Evolutionary conservation across 2,797 vertebrate species (phyloP), one percentile per base, ranked within the genome.

Genomic region (Emys orbicularis): DNA sequence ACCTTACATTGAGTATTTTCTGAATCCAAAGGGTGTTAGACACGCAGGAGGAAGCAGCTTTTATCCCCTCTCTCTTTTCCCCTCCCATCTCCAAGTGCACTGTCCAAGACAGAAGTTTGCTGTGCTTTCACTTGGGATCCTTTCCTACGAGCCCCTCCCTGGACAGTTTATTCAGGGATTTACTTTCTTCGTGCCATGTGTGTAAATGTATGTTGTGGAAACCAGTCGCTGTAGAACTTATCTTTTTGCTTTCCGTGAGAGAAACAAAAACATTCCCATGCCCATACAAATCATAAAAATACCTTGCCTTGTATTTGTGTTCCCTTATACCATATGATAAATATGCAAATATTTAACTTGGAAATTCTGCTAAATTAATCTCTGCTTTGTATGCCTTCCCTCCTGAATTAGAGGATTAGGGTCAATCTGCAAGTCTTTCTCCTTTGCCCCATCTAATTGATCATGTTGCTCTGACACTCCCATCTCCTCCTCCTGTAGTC

Each of bases 371-470:
- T 89, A 52, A 4, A 7, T 83, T 87, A 80, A 31, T 89, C 65
- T 85, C n/a, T 90, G 68, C 44, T 84, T 87, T 90, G 86, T 83
- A 68, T 82, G 44, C 76, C 44, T 83, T 95, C 79, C 84, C 52
- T 93, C 54, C 85, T 91, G 89, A 41, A 10, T 34, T 90, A 29
- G 54, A 83, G 65, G 77, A 92, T 93, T 93, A 95, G 94, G 81
- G 80, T 93, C 88, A 83, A 54, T 72, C 34, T 90, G 86, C 50
- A 90, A 90, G 52, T 19, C 41, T 85, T 54, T 96, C 83, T 94
- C 6, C 61, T 96, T 86, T 89, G 34, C 61, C 47, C 94, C 93
- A 92, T 93, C 84, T 95, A 57, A 95, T 93, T 93, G 92, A 94
- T 95, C 86, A 37, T 88, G 84, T 92, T 93, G 83, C 52, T 85